Percentiles rank a stretch among this genome's conserved stretches.
These are phyloP conservation scores for Epicauta chinensis DNA, from an alignment of 1,140 invertebrate species.

Conservation along the genomic window DNA sequence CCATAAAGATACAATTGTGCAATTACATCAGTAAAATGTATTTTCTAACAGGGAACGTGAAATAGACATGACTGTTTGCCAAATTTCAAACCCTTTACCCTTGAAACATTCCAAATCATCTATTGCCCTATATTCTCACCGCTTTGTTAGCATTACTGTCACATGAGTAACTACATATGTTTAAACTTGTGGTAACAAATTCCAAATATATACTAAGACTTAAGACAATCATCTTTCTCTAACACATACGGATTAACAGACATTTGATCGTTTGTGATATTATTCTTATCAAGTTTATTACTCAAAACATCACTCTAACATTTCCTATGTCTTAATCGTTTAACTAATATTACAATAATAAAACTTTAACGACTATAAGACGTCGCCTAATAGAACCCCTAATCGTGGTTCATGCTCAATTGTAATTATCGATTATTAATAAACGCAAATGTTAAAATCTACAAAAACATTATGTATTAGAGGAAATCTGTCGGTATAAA, in stretches of 20 bases:
- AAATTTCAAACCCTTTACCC: slow-evolving; percentile 9
- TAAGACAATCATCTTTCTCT: slow-evolving; percentile 6
- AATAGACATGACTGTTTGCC: slow-evolving; percentile 10
- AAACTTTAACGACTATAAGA: no score
- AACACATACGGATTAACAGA: neutral
- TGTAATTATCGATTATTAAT: no score
- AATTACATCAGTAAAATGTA: slow-evolving; percentile 14
- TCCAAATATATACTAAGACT: slow-evolving; percentile 13
- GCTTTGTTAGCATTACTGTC: slow-evolving; percentile 12
- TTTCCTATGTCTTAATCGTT: no score
- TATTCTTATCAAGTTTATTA: no score
- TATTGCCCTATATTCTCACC: slow-evolving; percentile 7
- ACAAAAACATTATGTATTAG: no score
- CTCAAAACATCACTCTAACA: no score
- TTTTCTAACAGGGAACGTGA: slow-evolving; percentile 15
- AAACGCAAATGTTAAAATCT: no score
- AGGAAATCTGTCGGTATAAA: no score
- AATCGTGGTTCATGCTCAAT: no score
- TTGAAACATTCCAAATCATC: slow-evolving; percentile 8
- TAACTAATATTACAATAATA: no score
- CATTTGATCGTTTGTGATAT: neutral
- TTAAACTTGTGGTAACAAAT: no score
- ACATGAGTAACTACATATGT: neutral
- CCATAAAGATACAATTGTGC: slow-evolving; percentile 17
- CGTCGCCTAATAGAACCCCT: no score